phyloP scores from a whole-genome alignment of 2,113 vertebrate species.

The Pardalotus punctatus region DNA sequence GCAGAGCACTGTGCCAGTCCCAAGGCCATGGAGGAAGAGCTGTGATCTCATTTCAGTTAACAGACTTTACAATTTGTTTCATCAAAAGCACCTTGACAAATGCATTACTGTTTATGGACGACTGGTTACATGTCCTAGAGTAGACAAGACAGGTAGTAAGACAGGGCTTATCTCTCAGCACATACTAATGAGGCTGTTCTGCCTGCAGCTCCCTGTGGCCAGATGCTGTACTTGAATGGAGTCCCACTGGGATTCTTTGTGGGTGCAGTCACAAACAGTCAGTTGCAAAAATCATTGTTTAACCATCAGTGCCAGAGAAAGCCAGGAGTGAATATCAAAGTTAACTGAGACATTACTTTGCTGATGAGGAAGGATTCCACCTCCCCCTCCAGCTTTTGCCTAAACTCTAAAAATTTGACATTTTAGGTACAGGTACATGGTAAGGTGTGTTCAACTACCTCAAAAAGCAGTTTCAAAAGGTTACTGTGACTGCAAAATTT shows the following conservation, averaged over 20 bases:
- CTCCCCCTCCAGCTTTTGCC: neutral
- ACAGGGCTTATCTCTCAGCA: neutral
- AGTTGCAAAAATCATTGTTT: neutral
- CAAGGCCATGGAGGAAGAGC: neutral
- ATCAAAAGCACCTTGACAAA: neutral
- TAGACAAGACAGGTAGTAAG: neutral
- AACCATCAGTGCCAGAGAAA: neutral
- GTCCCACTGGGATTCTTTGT: neutral
- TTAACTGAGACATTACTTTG: neutral
- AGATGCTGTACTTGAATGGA: neutral
- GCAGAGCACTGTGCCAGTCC: neutral
- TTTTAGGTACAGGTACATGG: neutral
- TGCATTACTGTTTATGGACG: neutral
- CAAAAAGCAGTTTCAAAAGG: neutral
- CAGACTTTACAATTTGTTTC: neutral
- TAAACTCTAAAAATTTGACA: neutral
- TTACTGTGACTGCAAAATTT: neutral
- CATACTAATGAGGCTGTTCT: conserved; percentile 2
- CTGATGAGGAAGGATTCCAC: neutral
- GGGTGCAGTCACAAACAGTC: neutral
- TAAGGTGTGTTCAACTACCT: neutral
- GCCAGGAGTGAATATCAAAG: neutral
- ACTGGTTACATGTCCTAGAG: neutral
- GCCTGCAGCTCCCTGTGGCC: neutral
- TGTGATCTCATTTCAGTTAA: neutral